Evolutionary conservation across 35 echinoderm and acorn worm genomes (phyloP), one percentile per base, ranked within the genome.

Genomic region (Hemicentrotus pulcherrimus): DNA sequence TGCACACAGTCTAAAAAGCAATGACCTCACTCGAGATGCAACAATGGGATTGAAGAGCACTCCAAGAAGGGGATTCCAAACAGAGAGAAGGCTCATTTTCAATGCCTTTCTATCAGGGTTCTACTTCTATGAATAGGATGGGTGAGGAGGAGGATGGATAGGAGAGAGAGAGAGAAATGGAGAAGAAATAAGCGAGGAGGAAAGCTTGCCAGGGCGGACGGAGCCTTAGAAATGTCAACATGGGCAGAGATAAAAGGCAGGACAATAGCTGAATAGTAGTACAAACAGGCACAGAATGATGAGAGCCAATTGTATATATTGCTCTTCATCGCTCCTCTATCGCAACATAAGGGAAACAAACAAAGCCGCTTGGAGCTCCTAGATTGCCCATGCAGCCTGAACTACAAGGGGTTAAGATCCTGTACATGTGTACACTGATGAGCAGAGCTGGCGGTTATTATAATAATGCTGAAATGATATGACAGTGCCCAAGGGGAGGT

Each of bases 391-490:
- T 28, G 65, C 65, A 78, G 65, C 65, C 65, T 78, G 65, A 78
- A 28, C 19, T 78, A 78, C 65, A 78, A 47, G 88, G 88, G 88
- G 46, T 33, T 33, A 90, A 90, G 45, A 47, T 33, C 32, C 46
- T 32, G 88, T 41, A 90, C 88, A 90, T 19, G 88, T 24, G 32
- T 47, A 90, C 46, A 19, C 32, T 90, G 88, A 90, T 90, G 32
- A 90, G 46, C 14, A 16, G 18, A 90, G 88, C 88, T 19, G 24
- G 88, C 88, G 88, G 88, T 90, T 90, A 90, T 90, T 90, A 47
- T 41, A 33, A 90, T 90, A 90, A 90, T 90, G 88, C 88, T 90
- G 88, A 90, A 90, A 90, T 90, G 88, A 90, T 90, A 90, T 90
- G 46, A 47, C 32, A 90, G 0, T 32, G 88, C 88, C 46, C 4